Evolutionary conservation across 2,797 vertebrate genomes (phyloP).

Genomic region (Falco columbarius): DNA sequence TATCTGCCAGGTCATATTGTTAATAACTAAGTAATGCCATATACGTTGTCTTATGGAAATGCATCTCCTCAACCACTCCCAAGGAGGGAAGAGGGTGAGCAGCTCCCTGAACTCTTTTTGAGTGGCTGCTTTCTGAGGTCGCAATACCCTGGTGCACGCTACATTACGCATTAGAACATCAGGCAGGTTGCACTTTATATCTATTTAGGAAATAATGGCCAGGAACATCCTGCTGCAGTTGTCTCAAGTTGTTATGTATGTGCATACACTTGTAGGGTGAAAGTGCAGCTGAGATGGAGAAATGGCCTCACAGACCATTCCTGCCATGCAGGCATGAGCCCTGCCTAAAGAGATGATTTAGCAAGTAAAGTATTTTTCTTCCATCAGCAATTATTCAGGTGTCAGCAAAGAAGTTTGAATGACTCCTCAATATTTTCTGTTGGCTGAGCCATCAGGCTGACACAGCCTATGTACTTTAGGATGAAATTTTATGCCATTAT

Average conservation of each 20-base stretch:
- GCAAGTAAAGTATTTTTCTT: not conserved
- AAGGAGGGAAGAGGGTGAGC: not conserved
- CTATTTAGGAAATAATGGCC: not conserved
- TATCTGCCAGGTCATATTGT: not conserved
- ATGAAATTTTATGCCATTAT: not conserved
- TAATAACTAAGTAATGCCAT: not conserved
- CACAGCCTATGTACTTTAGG: not conserved
- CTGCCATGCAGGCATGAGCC: not conserved
- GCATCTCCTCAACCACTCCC: not conserved
- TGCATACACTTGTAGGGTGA: not conserved
- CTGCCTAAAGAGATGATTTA: not conserved
- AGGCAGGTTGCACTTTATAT: not conserved
- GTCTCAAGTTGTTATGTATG: not conserved
- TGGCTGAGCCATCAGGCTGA: not conserved
- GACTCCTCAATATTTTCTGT: not conserved
- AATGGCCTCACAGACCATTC: not conserved
- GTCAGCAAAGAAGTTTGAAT: not conserved
- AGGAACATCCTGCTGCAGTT: not conserved
- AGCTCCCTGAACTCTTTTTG: not conserved
- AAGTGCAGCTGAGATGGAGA: not conserved
- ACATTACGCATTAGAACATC: not conserved
- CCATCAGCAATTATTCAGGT: not conserved
- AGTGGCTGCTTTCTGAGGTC: not conserved
- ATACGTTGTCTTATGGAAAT: not conserved
- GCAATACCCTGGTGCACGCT: not conserved